A percentile compares a stretch with the other conserved stretches of the same genome.
phyloP scores from a whole-genome alignment of 2,797 vertebrate genomes.

The Taenioides sp. region DNA sequence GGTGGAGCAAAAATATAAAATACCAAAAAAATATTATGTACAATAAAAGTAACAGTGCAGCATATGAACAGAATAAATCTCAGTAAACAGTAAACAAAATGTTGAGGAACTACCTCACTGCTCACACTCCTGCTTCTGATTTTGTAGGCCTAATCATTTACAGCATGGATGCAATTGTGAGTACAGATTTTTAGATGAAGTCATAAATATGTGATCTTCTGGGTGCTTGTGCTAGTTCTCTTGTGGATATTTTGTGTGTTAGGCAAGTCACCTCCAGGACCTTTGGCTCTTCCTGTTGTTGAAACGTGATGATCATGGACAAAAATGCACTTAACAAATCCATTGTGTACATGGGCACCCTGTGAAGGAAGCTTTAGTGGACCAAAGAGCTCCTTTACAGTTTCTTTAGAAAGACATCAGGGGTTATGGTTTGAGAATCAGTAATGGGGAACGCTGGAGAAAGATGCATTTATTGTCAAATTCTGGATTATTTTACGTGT shows the following conservation, averaged over 20 bases:
- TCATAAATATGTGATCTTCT: conserved; percentile 7
- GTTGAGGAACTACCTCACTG: too few species aligned
- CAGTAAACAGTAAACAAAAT: too few species aligned
- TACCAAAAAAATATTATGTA: too few species aligned
- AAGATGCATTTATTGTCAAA: conserved; percentile 42
- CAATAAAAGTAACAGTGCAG: too few species aligned
- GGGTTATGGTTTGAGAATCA: conserved; percentile 63
- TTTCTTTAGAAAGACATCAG: conserved; percentile 36
- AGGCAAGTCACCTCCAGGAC: conserved; percentile 66
- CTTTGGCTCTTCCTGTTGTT: conserved; percentile 57
- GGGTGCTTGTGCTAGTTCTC: conserved; percentile 36
- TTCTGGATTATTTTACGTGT: too few species aligned
- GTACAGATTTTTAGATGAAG: neutral
- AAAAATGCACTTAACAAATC: conserved; percentile 59
- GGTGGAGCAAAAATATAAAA: too few species aligned
- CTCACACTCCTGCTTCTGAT: too few species aligned
- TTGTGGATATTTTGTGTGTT: conserved; percentile 48
- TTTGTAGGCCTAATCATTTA: too few species aligned
- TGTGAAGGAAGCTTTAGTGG: conserved; percentile 80
- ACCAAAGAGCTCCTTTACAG: conserved; percentile 59
- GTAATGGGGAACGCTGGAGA: conserved; percentile 70
- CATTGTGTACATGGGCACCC: conserved; percentile 69
- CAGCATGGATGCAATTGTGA: too few species aligned
- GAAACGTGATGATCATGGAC: conserved; percentile 64
- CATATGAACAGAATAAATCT: too few species aligned